Evolutionary conservation across 2,113 vertebrate species (phyloP).

Genomic region (Burhinus oedicnemus): DNA sequence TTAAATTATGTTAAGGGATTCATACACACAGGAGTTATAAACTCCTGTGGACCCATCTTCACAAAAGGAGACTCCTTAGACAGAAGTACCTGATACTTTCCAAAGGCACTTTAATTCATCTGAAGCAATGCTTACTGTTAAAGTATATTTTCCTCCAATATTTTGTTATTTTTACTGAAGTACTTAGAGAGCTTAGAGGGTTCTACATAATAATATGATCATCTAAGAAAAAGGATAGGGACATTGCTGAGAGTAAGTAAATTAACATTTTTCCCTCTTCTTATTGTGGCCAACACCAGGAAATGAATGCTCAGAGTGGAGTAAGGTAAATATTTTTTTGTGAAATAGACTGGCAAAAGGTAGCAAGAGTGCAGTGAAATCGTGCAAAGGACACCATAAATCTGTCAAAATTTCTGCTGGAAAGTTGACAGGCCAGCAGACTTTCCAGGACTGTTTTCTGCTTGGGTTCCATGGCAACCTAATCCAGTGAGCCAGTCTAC

Average conservation of each 20-base stretch:
- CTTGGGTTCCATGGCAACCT: neutral
- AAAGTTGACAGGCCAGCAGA: neutral
- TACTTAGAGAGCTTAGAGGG: neutral
- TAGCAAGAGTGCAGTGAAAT: neutral
- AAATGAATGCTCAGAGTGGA: neutral
- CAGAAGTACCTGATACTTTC: neutral
- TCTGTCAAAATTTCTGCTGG: neutral
- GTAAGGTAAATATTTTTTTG: neutral
- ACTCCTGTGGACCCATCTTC: neutral
- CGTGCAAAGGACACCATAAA: neutral
- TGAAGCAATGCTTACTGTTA: neutral
- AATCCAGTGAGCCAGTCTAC: neutral
- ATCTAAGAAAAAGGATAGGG: neutral
- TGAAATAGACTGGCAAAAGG: neutral
- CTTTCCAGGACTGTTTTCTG: neutral
- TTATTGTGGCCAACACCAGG: neutral
- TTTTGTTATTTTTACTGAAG: slow-evolving; percentile 5
- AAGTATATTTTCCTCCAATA: neutral
- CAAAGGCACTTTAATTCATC: neutral
- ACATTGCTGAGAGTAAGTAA: neutral
- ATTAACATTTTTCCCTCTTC: neutral
- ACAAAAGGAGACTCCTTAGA: neutral
- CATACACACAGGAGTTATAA: neutral
- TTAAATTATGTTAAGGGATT: neutral
- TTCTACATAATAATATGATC: neutral